Conservation (phyloP, 2,797 vertebrate species). For the Anguilla megastoma region DNA sequence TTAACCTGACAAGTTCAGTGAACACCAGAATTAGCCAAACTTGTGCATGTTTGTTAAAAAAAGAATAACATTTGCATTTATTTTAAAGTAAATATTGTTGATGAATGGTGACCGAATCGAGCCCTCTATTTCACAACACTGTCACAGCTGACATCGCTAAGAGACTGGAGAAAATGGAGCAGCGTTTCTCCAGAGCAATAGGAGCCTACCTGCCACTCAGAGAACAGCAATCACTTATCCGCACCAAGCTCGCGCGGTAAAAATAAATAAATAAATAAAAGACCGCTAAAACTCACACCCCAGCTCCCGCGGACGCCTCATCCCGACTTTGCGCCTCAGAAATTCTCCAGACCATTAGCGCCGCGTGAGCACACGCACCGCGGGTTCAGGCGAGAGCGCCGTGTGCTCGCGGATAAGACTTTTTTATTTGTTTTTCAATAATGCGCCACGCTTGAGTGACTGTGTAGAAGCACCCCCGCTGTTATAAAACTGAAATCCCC, state of each 20-base stretch:
- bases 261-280: too few species aligned
- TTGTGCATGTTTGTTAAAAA: not conserved
- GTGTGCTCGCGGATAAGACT: not conserved
- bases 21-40: not conserved
- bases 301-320: not conserved
- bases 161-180: not conserved
- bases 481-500: not conserved
- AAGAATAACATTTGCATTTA: not conserved
- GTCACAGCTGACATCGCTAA: not conserved
- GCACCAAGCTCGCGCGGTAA: not conserved
- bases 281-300: not conserved
- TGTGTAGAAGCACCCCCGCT: not conserved
- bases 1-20: not conserved
- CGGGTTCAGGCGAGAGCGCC: not conserved
- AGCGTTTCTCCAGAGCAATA: not conserved
- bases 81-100: not conserved
- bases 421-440: slow-evolving; percentile 12
- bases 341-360: not conserved
- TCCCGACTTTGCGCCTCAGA: not conserved
- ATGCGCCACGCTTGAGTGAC: not conserved
- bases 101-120: not conserved
- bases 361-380: not conserved
- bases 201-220: not conserved
- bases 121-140: not conserved
- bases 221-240: not conserved